These are phyloP conservation scores for Etheostoma cragini DNA, from an alignment of 2,113 vertebrate genomes.

Conservation along the genomic window DNA sequence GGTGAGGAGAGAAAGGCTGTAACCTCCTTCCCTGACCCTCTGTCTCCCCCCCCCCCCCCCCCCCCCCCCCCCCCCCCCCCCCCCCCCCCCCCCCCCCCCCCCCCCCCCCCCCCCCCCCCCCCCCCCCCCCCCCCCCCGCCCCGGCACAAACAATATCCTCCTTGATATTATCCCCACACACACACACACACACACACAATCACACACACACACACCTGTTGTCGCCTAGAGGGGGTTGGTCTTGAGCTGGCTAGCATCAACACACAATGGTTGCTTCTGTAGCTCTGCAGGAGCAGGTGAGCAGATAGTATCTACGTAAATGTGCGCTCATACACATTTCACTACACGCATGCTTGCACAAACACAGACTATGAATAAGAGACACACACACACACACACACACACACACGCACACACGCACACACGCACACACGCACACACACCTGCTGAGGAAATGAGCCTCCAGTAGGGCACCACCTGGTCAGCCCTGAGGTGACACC, in stretches of 20 bases:
- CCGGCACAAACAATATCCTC: slow-evolving; percentile 81
- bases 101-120: slow-evolving; percentile 52
- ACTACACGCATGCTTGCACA: slow-evolving; percentile 38
- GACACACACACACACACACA: neutral
- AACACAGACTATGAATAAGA: slow-evolving; percentile 51
- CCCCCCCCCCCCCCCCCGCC: slow-evolving; percentile 59
- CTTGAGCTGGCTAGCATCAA: slow-evolving; percentile 91
- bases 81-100: slow-evolving; percentile 54
- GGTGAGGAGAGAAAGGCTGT: slow-evolving; percentile 96
- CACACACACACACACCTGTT: slow-evolving; percentile 61
- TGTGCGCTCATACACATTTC: slow-evolving; percentile 84
- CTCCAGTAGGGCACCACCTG: slow-evolving; percentile 90
- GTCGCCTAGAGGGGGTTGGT: slow-evolving; percentile 89
- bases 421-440: slow-evolving; percentile 86
- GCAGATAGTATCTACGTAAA: slow-evolving; percentile 91
- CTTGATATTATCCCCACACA: slow-evolving; percentile 70
- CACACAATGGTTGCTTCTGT: slow-evolving; percentile 98
- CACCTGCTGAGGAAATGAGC: slow-evolving; percentile 93
- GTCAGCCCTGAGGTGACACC: slow-evolving; percentile 72
- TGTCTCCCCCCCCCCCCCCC: slow-evolving; percentile 59
- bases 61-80: slow-evolving; percentile 53
- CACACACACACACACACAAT: slow-evolving; percentile 40
- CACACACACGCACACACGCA: neutral
- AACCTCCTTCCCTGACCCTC: slow-evolving; percentile 77
- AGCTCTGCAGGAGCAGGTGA: slow-evolving; percentile 91